Base-by-base conservation (phyloP, 1,140 invertebrate genomes). In the Drosophila jambulina region DNA sequence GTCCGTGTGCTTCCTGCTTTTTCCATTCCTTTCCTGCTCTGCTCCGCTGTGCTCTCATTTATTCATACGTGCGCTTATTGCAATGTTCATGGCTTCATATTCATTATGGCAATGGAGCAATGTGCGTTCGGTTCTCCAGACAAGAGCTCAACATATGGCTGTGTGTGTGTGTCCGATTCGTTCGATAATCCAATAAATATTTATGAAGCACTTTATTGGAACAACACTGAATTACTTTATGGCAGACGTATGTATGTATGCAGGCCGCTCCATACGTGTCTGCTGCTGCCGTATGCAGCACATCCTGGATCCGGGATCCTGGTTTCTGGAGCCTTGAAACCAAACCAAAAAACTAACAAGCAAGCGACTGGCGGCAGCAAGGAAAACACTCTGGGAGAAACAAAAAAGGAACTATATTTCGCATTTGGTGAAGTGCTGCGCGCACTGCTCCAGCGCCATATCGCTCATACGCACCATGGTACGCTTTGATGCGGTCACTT, bases 161-260 rank as follows among this genome's bases (percentile, higher is more conserved):
- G 40, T 4, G 82, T 60, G 53, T 75, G 63, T 75, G 43, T 61
- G 69, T 75, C 57, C 75, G 75, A 79, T 90, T 74, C 75, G 85
- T 85, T 90, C 85, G 86, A 90, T 90, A 90, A 90, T 90, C 85
- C 85, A 90, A 90, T 90, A 90, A 90, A 90, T 90, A 90, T 90
- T 90, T 90, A 90, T 90, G 85, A 90, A 90, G 85, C 85, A 90
- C 85, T 90, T 90, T 90, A 90, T 90, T 90, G 85, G 84, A 90
- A 85, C 85, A 90, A 90, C 85, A 90, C 85, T 90, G 85, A 90
- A 90, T 90, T 90, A 90, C 85, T 90, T 90, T 80, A 90, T 82
- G 85, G 75, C 59, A 79, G 67, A 60, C 60, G 54, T 69, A 78
- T 74, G 67, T 59, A 80, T 67, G 64, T 29, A 36, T 57, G 76